phyloP scores from a whole-genome alignment of 2,888 invertebrate genomes.

The Galeopsomyia nigrocyanea region DNA sequence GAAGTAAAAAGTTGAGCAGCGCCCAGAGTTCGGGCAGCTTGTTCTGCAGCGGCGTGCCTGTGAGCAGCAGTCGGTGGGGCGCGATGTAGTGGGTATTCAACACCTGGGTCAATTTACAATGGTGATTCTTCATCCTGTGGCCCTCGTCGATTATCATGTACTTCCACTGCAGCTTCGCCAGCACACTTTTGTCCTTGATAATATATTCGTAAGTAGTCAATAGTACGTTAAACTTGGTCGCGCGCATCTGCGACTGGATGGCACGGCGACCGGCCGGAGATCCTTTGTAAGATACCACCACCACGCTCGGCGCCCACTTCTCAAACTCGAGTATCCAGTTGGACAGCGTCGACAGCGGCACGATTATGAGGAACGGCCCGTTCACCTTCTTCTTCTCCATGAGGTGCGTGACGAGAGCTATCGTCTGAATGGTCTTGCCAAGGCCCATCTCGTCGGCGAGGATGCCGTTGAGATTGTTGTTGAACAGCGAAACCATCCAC shows the following conservation, averaged over 20 bases:
- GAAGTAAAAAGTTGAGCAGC: conserved; percentile 95
- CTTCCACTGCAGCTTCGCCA: conserved; percentile 98
- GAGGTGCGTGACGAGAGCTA: conserved; percentile 94
- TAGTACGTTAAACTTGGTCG: conserved; percentile 97
- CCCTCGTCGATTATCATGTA: conserved; percentile 99
- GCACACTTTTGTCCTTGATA: conserved; percentile 95
- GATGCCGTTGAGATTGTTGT: conserved; percentile 99
- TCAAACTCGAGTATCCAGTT: conserved; percentile 99
- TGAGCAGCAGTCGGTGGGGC: conserved; percentile 93
- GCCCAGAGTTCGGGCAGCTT: conserved; percentile 99
- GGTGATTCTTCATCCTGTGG: conserved; percentile 99
- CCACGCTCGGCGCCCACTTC: conserved; percentile 97
- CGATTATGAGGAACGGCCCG: conserved; percentile 98
- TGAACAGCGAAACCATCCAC: conserved; percentile 98
- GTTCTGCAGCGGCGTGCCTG: conserved; percentile 98
- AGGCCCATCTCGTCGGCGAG: conserved; percentile 99
- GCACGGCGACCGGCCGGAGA: conserved; percentile 88
- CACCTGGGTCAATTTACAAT: conserved; percentile 98
- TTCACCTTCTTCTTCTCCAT: conserved; percentile 99
- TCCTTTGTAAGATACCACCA: conserved; percentile 92
- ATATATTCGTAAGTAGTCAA: conserved; percentile 99
- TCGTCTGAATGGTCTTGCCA: conserved; percentile 98
- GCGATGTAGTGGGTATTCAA: conserved; percentile 97
- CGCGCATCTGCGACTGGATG: conserved; percentile 89
- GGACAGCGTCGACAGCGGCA: conserved; percentile 97